phyloP scores from a whole-genome alignment of 2,113 vertebrate genomes.

The Chamaea fasciata region DNA sequence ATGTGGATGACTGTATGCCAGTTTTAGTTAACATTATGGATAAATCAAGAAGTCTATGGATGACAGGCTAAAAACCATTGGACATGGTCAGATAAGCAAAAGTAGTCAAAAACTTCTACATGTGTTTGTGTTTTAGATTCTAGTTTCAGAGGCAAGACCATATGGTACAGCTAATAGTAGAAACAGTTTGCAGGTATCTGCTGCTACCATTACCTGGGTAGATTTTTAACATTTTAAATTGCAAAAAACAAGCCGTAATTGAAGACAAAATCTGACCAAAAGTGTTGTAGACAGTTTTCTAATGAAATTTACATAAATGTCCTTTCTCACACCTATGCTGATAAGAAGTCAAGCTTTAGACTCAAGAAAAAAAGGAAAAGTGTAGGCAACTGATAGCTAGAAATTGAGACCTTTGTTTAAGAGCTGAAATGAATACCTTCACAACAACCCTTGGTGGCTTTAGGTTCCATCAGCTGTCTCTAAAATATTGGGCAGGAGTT shows the following conservation, averaged over 20 bases:
- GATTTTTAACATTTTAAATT: not conserved
- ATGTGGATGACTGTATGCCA: not conserved
- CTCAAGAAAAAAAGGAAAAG: not conserved
- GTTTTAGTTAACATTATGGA: not conserved
- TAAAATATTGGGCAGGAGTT: not conserved
- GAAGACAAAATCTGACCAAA: not conserved
- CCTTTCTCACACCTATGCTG: not conserved
- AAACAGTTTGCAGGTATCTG: not conserved
- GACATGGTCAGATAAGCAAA: not conserved
- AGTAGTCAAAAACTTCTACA: not conserved
- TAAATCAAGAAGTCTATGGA: not conserved
- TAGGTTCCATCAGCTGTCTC: not conserved
- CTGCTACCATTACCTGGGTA: not conserved
- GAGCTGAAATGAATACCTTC: not conserved
- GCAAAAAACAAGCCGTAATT: not conserved
- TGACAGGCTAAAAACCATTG: not conserved
- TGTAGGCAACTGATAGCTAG: not conserved
- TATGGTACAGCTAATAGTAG: not conserved
- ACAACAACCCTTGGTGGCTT: not conserved
- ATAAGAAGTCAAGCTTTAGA: not conserved
- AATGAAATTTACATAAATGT: not conserved
- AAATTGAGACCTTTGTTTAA: not conserved
- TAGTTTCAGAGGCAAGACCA: not conserved
- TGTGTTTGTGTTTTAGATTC: not conserved
- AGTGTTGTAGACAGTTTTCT: not conserved